A percentile compares a stretch with the other conserved stretches of the same genome.
phyloP scores from a whole-genome alignment of 35 echinoderm and acorn worm genomes.

The Anneissia japonica region DNA sequence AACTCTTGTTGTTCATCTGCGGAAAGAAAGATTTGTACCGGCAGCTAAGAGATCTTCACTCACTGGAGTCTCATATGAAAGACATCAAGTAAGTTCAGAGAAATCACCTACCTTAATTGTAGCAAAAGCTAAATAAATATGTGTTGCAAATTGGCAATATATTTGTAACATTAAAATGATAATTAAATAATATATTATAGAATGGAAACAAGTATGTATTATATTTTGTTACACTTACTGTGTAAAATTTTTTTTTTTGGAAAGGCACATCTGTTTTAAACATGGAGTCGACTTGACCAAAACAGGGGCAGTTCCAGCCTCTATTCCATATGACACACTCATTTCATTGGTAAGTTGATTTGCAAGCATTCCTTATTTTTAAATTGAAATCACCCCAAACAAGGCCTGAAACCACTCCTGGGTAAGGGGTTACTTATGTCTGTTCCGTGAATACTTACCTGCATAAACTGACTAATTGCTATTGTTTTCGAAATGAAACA shows the following conservation, averaged over 20 bases:
- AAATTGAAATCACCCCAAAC: neutral
- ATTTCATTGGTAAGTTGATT: conserved; percentile 80
- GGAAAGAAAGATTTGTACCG: conserved; percentile 90
- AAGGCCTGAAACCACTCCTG: neutral
- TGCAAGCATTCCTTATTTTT: neutral
- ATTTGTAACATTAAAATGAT: neutral
- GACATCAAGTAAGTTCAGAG: conserved; percentile 70
- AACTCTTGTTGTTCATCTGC: conserved; percentile 93
- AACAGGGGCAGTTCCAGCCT: conserved; percentile 51
- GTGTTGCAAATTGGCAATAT: neutral
- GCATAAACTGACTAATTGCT: no score
- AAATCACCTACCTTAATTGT: neutral
- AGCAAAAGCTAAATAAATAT: neutral
- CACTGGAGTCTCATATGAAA: conserved; percentile 84
- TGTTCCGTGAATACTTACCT: no score
- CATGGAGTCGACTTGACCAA: conserved; percentile 66
- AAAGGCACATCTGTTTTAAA: conserved; percentile 73
- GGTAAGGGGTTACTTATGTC: neutral
- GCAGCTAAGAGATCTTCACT: conserved; percentile 84
- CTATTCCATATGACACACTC: conserved; percentile 89
- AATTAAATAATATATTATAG: neutral
- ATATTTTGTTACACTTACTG: no score
- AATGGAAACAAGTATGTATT: no score
- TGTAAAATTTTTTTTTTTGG: no score
- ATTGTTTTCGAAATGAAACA: no score